phyloP scores from a whole-genome alignment of 2,113 vertebrate genomes.

The Pogonocichla stellata region DNA sequence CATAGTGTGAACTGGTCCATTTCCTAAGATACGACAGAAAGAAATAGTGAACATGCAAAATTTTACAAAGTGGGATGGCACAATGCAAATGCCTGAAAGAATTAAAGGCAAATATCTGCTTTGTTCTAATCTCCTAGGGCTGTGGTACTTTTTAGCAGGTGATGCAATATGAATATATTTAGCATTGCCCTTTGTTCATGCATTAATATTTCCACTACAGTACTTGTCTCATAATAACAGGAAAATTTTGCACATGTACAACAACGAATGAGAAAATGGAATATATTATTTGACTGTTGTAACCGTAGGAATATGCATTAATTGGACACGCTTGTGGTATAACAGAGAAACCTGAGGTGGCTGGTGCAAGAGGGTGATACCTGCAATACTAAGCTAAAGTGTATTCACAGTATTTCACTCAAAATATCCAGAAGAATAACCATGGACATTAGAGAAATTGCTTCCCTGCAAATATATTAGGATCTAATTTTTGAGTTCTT shows the following conservation, averaged over 20 bases:
- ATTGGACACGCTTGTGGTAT: neutral
- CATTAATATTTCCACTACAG: neutral
- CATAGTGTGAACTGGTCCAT: neutral
- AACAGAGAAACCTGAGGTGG: neutral
- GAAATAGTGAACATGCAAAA: neutral
- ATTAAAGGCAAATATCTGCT: neutral
- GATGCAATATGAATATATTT: neutral
- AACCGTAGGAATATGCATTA: neutral
- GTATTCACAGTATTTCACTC: accelerated
- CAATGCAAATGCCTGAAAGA: neutral
- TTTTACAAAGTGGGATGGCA: neutral
- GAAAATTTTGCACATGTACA: neutral
- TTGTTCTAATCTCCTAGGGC: neutral
- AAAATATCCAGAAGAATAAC: neutral
- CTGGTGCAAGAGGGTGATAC: neutral
- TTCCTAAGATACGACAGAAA: neutral
- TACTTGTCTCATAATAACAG: neutral
- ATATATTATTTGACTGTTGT: neutral
- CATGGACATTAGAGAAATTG: neutral
- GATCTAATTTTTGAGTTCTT: neutral
- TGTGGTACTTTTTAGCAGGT: neutral
- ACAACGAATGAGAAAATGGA: neutral
- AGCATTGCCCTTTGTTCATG: neutral
- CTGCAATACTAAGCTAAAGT: neutral
- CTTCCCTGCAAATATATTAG: neutral